phyloP scores from a whole-genome alignment of 2,113 vertebrate genomes.

The Numida meleagris region DNA sequence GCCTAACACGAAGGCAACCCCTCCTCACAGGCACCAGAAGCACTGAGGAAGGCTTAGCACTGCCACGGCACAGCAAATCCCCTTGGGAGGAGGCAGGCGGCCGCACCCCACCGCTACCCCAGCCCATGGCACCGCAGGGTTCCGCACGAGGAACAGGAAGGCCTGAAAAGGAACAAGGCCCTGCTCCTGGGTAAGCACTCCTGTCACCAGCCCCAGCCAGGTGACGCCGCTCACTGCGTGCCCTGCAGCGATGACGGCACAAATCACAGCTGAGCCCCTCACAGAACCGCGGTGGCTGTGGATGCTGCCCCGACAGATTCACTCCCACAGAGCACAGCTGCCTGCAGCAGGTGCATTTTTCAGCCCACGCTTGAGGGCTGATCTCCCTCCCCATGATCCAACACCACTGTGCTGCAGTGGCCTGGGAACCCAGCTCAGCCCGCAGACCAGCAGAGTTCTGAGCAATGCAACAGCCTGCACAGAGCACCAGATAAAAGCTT shows the following conservation, averaged over 20 bases:
- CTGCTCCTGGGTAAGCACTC: not conserved
- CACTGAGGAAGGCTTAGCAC: not conserved
- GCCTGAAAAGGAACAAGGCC: not conserved
- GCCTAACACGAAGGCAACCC: not conserved
- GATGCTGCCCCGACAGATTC: rapidly evolving
- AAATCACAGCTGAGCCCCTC: too few relatives aligned
- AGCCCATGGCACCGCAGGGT: not conserved
- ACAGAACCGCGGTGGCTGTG: rapidly evolving
- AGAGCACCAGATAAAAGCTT: not conserved
- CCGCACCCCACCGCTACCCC: rapidly evolving
- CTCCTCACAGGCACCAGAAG: rapidly evolving
- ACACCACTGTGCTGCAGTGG: not conserved
- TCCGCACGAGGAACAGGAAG: not conserved
- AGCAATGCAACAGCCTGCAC: not conserved
- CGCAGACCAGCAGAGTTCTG: not conserved
- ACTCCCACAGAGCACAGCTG: not conserved
- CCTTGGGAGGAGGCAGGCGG: not conserved
- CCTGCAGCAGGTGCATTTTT: too few relatives aligned
- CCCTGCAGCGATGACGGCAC: not conserved
- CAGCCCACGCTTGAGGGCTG: not conserved
- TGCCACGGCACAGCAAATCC: rapidly evolving
- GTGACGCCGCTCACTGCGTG: not conserved
- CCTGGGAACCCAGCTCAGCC: not conserved
- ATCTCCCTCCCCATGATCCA: not conserved
- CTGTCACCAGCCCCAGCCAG: not conserved